Evolutionary conservation across 2,113 vertebrate genomes (phyloP), one percentile per base, ranked within the genome.

Genomic region (Antechinus stuartii): DNA sequence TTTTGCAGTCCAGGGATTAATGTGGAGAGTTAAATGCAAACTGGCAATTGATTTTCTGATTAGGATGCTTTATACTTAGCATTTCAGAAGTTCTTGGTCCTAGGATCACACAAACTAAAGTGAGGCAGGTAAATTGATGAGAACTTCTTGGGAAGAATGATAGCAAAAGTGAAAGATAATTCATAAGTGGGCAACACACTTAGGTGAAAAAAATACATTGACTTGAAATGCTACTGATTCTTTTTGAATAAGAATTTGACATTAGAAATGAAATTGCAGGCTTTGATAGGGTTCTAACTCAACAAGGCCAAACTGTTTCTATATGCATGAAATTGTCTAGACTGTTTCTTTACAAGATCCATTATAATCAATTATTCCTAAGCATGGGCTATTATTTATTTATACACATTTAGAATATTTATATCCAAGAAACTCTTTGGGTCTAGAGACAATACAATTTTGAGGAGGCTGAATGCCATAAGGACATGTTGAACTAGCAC

Each of bases 301-400:
- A 89, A 93, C n/a, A 93, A 56, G 84, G 57, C 42, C 42, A 94
- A 30, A 0, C n/a, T 92, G n/a, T 52, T 91, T 95, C 12, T 92
- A 0, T 19, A 25, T 94, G n/a, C 2, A 16, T 56, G 24, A 47
- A 91, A 76, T 89, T 93, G 22, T 56, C 42, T 92, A 23, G 0
- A 42, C 0, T 56, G 3, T 92, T 96, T 94, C 11, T 94, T 92
- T 93, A 76, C 10, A 91, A 90, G 23, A 24, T 53, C 0, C 11
- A 93, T 30, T 84, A 55, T 8, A 56, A 93, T 90, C 16, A 94
- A 42, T 92, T 95, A 90, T 95, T 94, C 42, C 23, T 92, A 95
- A 68, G 14, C 2, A 93, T 61, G 68, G 68, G 54, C 27, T 89
- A 89, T 53, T 12, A 90, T 91, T 95, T 56, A 92, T 90, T 14